These are phyloP conservation scores for Callipepla squamata DNA, from an alignment of 2,113 vertebrate genomes.

Conservation along the genomic window DNA sequence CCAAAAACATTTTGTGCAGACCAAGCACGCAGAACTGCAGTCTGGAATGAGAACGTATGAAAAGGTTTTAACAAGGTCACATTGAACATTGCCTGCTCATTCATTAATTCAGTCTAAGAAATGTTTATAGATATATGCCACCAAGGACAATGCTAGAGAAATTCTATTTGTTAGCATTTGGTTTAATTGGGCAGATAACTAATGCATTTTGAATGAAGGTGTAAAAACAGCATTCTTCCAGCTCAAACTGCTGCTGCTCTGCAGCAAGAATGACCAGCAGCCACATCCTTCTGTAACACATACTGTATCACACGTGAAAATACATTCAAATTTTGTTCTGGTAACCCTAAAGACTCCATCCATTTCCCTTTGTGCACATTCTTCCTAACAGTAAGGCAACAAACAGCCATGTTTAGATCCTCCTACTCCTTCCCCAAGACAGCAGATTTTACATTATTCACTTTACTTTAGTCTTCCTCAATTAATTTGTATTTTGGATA, in stretches of 20 bases:
- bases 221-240: slow-evolving; percentile 17
- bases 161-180: background rate
- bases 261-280: background rate
- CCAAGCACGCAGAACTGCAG: background rate
- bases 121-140: background rate
- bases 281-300: slow-evolving; percentile 15
- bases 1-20: background rate
- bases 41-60: background rate
- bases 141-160: background rate
- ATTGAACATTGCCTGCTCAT: background rate
- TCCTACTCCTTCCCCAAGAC: background rate
- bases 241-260: background rate
- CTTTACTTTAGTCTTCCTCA: background rate
- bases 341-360: background rate
- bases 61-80: background rate
- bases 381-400: background rate
- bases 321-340: background rate
- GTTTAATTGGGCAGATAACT: background rate
- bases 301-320: background rate
- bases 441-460: background rate
- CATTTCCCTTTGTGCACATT: background rate
- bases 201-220: background rate
- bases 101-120: background rate
- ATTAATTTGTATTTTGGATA: background rate
- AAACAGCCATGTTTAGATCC: background rate